These are phyloP conservation scores for Sprattus sprattus DNA, from an alignment of 2,113 vertebrate species.

Conservation along the genomic window DNA sequence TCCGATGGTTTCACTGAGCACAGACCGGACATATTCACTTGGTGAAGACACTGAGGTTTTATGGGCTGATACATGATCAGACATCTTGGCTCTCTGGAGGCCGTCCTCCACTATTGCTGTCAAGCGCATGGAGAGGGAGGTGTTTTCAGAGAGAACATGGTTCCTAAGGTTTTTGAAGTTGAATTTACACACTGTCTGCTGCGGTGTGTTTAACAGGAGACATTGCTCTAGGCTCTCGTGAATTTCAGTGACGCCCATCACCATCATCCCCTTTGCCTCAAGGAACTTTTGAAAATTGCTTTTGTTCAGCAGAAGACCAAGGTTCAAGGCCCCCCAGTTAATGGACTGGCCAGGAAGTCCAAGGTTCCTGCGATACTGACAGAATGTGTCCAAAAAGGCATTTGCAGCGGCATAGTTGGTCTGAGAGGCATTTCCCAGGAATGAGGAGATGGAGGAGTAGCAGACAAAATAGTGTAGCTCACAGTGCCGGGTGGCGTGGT, in stretches of 20 bases:
- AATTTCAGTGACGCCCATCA: conserved; percentile 74
- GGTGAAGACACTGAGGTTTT: conserved; percentile 41
- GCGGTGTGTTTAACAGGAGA: conserved; percentile 72
- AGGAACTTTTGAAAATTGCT: conserved; percentile 70
- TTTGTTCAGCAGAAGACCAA: conserved; percentile 76
- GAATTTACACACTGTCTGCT: conserved; percentile 75
- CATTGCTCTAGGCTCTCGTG: conserved; percentile 72
- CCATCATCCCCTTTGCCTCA: conserved; percentile 74
- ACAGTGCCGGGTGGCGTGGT: conserved; percentile 69
- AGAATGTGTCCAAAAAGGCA: conserved; percentile 80
- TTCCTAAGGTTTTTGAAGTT: conserved; percentile 64
- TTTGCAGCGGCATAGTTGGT: conserved; percentile 85
- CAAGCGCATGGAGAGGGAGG: conserved; percentile 64
- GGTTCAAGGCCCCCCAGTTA: conserved; percentile 83
- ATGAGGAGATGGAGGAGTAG: conserved; percentile 81
- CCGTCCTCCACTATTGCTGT: conserved; percentile 59
- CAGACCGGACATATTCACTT: conserved; percentile 66
- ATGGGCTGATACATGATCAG: conserved; percentile 34
- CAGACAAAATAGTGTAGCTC: conserved; percentile 85
- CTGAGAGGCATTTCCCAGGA: conserved; percentile 78
- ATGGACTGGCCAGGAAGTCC: conserved; percentile 81
- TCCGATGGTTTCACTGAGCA: conserved; percentile 66
- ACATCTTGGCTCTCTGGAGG: conserved; percentile 45
- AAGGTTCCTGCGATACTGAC: conserved; percentile 76
- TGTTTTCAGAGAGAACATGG: conserved; percentile 64